Evolutionary conservation across 2,888 invertebrate genomes (phyloP).

Genomic region (Chrysolina haemoptera): DNA sequence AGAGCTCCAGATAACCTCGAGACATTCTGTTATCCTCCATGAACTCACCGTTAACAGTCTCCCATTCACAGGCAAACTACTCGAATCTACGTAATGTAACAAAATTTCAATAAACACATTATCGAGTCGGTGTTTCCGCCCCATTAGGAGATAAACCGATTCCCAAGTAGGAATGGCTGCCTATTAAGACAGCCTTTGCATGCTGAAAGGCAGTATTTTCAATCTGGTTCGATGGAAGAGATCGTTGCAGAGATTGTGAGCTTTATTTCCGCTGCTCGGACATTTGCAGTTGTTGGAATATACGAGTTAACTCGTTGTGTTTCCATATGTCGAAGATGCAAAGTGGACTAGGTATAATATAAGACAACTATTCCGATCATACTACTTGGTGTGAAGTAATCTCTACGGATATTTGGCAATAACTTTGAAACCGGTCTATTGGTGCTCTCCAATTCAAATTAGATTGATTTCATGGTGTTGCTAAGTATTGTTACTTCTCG

Average conservation of each 20-base stretch:
- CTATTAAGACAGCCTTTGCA: slow-evolving; percentile 4
- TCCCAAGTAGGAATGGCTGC: slow-evolving; percentile 16
- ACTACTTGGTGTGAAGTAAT: no score
- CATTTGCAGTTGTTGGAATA: not conserved
- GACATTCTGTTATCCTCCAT: not conserved
- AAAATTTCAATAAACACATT: slow-evolving; percentile 20
- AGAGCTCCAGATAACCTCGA: not conserved
- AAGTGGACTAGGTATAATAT: no score
- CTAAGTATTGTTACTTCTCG: no score
- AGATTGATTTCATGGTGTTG: no score
- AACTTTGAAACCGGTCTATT: no score
- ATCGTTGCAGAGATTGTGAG: not conserved
- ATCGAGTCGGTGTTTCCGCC: slow-evolving; percentile 12
- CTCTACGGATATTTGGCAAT: no score
- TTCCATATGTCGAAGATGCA: not conserved
- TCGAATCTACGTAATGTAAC: slow-evolving; percentile 13
- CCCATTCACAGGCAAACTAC: slow-evolving; percentile 7
- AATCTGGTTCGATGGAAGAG: slow-evolving; percentile 10
- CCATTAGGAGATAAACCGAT: slow-evolving; percentile 22
- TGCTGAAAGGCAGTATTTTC: slow-evolving; percentile 18
- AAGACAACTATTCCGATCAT: no score
- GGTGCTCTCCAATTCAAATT: no score
- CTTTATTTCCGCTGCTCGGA: not conserved
- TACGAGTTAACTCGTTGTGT: not conserved
- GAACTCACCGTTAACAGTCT: not conserved